Percentiles rank a stretch among this genome's conserved stretches.
Evolutionary conservation across 2,888 invertebrate species (phyloP).

Genomic region (Theodoxus fluviatilis): DNA sequence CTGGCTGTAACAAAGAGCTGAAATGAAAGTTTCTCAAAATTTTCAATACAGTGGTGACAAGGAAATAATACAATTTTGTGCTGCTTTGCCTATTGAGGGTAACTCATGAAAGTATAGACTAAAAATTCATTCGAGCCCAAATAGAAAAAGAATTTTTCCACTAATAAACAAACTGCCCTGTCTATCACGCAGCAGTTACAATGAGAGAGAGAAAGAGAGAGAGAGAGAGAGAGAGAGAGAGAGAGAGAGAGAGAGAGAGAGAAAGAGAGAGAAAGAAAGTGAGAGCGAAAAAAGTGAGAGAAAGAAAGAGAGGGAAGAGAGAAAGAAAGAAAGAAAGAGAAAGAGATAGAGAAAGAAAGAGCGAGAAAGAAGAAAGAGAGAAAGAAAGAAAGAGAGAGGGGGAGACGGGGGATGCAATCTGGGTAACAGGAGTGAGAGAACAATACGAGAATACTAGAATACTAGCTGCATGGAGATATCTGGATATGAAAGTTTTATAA

Average conservation of each 20-base stretch:
- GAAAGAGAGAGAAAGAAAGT: slow-evolving; percentile 3
- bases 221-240: background rate
- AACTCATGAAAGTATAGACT: no score
- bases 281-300: background rate
- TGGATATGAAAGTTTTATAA: no score
- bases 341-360: background rate
- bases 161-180: background rate
- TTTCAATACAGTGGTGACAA: no score
- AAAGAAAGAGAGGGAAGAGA: background rate
- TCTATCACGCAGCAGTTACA: background rate
- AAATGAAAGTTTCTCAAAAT: no score
- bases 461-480: no score
- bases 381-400: background rate
- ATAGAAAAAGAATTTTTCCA: no score
- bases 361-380: slow-evolving; percentile 6
- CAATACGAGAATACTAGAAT: no score
- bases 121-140: no score
- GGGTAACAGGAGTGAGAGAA: no score
- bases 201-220: background rate
- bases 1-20: no score
- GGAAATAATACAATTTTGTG: no score
- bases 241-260: slow-evolving; percentile 6
- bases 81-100: no score
- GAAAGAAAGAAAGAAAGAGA: background rate
- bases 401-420: background rate